Conservation (phyloP, 2,113 vertebrate genomes). For the Oryzias woworae region DNA sequence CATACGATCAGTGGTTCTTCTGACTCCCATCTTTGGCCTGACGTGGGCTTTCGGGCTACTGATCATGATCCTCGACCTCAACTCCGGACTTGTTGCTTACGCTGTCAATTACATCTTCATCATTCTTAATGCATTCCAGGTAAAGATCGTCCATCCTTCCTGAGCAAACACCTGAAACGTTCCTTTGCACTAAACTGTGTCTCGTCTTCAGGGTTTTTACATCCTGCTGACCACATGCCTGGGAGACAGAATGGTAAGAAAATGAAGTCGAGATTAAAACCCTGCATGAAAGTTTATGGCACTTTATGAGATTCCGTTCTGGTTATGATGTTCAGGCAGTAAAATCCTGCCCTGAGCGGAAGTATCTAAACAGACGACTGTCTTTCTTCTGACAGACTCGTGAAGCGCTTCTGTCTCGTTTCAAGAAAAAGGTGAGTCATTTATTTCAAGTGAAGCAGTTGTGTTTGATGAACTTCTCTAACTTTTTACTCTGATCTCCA, state of each 20-base stretch:
- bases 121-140: conserved; percentile 75
- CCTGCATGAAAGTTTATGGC: too few relatives aligned
- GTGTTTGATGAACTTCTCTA: fast-evolving
- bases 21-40: conserved; percentile 77
- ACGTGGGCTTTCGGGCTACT: conserved; percentile 77
- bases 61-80: conserved; percentile 49
- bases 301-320: too few relatives aligned
- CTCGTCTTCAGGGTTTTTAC: conserved; percentile 73
- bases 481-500: conserved; percentile 26
- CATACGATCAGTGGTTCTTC: conserved; percentile 70
- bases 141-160: neutral
- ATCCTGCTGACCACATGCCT: conserved; percentile 73
- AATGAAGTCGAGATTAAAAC: too few relatives aligned
- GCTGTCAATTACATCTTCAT: conserved; percentile 69
- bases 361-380: neutral
- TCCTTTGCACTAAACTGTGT: neutral
- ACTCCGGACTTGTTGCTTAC: fast-evolving
- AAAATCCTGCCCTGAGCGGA: too few relatives aligned
- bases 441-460: neutral
- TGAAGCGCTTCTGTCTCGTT: conserved; percentile 41
- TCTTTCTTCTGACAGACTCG: conserved; percentile 58
- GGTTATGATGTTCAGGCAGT: too few relatives aligned
- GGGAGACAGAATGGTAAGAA: conserved; percentile 72
- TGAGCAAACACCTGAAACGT: neutral
- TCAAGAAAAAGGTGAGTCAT: conserved; percentile 42